Conservation (phyloP, 1,140 invertebrate species). For the Drosophila funebris region DNA sequence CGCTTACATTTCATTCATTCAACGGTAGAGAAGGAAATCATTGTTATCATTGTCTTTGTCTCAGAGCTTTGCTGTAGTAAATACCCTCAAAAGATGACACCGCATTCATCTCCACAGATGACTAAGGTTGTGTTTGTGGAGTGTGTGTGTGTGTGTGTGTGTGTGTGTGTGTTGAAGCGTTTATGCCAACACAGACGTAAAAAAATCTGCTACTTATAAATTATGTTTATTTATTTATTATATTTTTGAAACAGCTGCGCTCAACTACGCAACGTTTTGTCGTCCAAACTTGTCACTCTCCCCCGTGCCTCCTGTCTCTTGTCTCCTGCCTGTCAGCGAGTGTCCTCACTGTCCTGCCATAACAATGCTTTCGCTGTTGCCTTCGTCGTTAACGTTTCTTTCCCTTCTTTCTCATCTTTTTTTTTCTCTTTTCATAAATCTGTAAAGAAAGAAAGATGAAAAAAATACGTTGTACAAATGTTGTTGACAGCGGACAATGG, state of each 20-base stretch:
- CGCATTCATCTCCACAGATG: conserved; percentile 53
- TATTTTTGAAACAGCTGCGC: conserved; percentile 77
- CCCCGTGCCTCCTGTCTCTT: conserved; percentile 1
- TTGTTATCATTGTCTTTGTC: conserved; percentile 49
- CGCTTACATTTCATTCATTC: conserved; percentile 10
- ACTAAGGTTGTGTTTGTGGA: conserved; percentile 2
- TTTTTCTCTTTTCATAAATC: conserved; percentile 59
- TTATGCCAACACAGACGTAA: conserved; percentile 76
- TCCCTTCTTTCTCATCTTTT: background rate
- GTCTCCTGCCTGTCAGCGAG: conserved; percentile 53
- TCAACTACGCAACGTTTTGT: conserved; percentile 73
- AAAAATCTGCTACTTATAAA: conserved; percentile 82
- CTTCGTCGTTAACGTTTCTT: conserved; percentile 14
- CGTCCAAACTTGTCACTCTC: conserved; percentile 25
- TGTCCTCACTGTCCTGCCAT: conserved; percentile 25
- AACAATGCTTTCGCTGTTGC: conserved; percentile 54
- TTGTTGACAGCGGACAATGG: conserved; percentile 70
- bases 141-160: background rate
- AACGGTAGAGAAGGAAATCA: conserved; percentile 1
- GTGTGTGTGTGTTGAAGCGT: conserved; percentile 42
- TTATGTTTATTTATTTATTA: conserved; percentile 83
- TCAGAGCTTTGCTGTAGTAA: conserved; percentile 44
- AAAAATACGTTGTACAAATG: conserved; percentile 71
- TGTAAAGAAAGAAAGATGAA: conserved; percentile 44
- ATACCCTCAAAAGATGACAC: conserved; percentile 60